Evolutionary conservation across 2,888 invertebrate species (phyloP), one percentile per base, ranked within the genome.

Genomic region (Balanococcus diminutus): DNA sequence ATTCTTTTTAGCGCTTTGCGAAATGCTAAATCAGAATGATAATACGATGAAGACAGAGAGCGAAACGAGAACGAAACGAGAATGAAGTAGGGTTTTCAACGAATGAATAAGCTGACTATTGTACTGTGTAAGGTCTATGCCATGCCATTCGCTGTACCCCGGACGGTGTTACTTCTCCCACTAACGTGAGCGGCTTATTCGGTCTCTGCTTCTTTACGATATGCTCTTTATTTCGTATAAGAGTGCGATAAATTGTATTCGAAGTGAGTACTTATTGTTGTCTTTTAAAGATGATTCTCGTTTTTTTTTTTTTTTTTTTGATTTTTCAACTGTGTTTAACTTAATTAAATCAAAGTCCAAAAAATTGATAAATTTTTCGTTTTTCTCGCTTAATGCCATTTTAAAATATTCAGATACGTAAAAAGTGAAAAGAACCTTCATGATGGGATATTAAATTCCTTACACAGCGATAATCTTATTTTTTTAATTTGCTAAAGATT

Each of bases 1-100:
- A 84, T 84, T 84, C 84, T 84, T 84, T 84, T 84, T 84, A 56
- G 84, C 72, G 67, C 84, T 84, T 84, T 36, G 61, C 84, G 32
- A 61, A 84, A 84, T 36, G 39, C 84, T 84, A 84, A 84, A 84
- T 84, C 84, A 84, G 39, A 84, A 84, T 79, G 75, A 79, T 79
- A 79, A 79, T 79, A 79, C 16, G 72, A 22, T 11, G 19, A 56
- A 56, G 56, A 8, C 36, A n/a, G n/a, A n/a, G n/a, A n/a, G n/a
- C n/a, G 36, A 36, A 8, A 36, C 46, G 61, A 19, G 61, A 22
- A 25, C 5, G 25, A 6, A 25, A 11, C 22, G 61, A 25, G 0
- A 28, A 14, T 28, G 67, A 16, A 67, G n/a, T n/a, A n/a, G n/a
- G 67, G 67, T 28, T 28, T 28, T 67, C 5, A 14, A 25, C n/a